phyloP scores from a whole-genome alignment of 2,797 vertebrate genomes.

The Coregonus suidteri region DNA sequence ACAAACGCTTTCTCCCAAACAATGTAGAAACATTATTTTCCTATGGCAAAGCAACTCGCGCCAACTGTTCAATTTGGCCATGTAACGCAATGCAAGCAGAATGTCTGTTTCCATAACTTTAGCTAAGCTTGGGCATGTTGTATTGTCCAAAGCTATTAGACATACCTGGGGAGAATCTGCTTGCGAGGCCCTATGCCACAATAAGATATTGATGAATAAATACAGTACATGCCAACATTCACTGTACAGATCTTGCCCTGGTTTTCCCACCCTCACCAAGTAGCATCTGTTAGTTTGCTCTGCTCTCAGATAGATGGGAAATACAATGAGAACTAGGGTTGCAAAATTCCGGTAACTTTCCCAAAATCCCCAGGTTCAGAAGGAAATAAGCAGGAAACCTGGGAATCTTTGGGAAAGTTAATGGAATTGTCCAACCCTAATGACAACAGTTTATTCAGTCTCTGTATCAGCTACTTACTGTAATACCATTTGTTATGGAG shows the following conservation, averaged over 20 bases:
- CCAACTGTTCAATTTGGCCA: slow-evolving; percentile 37
- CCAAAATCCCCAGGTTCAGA: slow-evolving; percentile 53
- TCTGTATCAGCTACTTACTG: no score
- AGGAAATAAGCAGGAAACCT: neutral
- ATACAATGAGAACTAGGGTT: slow-evolving; percentile 49
- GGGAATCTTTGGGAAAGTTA: no score
- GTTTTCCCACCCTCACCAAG: slow-evolving; percentile 59
- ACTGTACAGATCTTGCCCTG: slow-evolving; percentile 61
- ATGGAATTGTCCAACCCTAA: no score
- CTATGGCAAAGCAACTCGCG: slow-evolving; percentile 9
- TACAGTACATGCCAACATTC: slow-evolving; percentile 41
- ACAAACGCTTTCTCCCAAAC: neutral
- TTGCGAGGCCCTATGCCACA: slow-evolving; percentile 31
- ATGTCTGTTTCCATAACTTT: slow-evolving; percentile 31
- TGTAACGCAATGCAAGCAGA: slow-evolving; percentile 33
- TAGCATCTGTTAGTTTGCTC: slow-evolving; percentile 62
- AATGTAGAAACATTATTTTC: neutral
- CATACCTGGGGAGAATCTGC: slow-evolving; percentile 44
- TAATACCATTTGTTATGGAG: no score
- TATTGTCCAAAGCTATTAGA: slow-evolving; percentile 42
- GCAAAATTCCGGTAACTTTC: slow-evolving; percentile 54
- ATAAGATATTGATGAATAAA: slow-evolving; percentile 52
- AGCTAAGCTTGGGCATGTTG: slow-evolving; percentile 5
- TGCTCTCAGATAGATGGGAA: slow-evolving; percentile 47
- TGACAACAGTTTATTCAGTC: slow-evolving; percentile 7